These are phyloP conservation scores for Amphimallon solstitiale DNA, from an alignment of 2,888 invertebrate species.

Conservation along the genomic window DNA sequence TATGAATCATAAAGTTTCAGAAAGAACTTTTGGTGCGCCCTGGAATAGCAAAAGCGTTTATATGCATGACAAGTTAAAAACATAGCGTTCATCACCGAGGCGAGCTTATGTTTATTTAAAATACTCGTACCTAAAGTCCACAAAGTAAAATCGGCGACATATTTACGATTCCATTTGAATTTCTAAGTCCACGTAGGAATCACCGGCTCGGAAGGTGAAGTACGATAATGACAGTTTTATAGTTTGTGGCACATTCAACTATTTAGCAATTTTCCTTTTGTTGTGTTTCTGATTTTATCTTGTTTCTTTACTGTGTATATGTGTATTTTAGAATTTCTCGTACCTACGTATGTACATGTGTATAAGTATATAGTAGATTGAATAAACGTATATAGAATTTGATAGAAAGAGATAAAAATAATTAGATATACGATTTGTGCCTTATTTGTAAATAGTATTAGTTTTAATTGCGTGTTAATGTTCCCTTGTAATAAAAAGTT, in stretches of 20 bases:
- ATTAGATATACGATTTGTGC: too few species aligned
- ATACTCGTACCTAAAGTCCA: constrained; percentile 36
- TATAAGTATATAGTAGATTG: constrained; percentile 2
- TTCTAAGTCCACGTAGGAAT: constrained; percentile 42
- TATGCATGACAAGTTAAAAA: constrained; percentile 41
- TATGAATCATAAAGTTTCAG: constrained; percentile 23
- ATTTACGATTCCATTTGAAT: constrained; percentile 42
- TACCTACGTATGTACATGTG: background rate
- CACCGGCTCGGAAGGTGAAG: constrained; percentile 37
- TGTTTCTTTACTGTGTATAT: background rate
- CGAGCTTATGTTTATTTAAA: constrained; percentile 42
- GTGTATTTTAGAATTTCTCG: too few species aligned
- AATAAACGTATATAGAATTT: background rate
- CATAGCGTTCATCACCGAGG: constrained; percentile 40
- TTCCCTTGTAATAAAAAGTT: too few species aligned
- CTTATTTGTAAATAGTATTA: too few species aligned
- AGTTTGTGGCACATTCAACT: constrained; percentile 42
- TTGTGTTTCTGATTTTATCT: constrained; percentile 11
- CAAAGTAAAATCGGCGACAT: constrained; percentile 42
- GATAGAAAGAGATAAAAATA: too few species aligned
- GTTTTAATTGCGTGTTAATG: too few species aligned
- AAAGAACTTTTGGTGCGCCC: constrained; percentile 11
- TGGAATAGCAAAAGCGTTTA: constrained; percentile 18
- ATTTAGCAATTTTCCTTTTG: constrained; percentile 41
- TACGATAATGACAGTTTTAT: constrained; percentile 45